A percentile compares a stretch with the other conserved stretches of the same genome.
phyloP scores from a whole-genome alignment of 2,797 vertebrate genomes.

The Synanceia verrucosa region DNA sequence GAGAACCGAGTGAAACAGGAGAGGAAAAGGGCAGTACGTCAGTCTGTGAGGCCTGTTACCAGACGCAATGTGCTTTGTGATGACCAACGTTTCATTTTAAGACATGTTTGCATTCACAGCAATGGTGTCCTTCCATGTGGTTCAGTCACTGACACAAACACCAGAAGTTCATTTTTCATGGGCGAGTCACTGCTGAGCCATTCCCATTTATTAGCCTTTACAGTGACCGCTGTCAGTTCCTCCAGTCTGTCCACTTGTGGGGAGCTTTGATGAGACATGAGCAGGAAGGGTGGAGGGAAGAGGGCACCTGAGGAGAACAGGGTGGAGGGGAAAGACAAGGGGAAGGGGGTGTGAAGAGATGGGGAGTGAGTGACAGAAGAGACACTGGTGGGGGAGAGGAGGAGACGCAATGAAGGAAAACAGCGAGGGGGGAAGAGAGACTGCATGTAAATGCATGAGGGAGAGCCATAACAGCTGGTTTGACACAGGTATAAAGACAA shows the following conservation, averaged over 20 bases:
- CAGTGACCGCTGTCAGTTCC: conserved; percentile 22
- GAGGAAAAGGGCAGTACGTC: not conserved
- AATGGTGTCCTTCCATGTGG: conserved; percentile 27
- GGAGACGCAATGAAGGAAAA: not conserved
- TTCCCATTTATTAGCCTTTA: conserved; percentile 31
- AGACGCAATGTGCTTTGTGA: not conserved
- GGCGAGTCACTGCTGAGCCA: conserved; percentile 26
- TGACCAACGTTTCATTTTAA: conserved; percentile 15
- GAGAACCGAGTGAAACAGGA: not conserved
- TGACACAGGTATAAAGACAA: not conserved
- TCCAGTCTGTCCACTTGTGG: conserved; percentile 24
- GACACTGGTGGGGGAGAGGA: not conserved
- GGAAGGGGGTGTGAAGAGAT: conserved; percentile 10
- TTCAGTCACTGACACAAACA: conserved; percentile 20
- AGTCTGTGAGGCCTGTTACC: not conserved
- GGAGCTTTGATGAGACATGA: conserved; percentile 54
- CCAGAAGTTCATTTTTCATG: not conserved
- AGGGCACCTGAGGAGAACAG: not conserved
- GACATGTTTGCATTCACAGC: not conserved
- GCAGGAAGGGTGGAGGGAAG: conserved; percentile 57
- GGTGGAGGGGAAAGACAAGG: conserved; percentile 20
- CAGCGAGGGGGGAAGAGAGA: not conserved
- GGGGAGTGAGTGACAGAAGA: not conserved
- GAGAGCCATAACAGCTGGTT: not conserved
- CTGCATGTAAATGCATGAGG: not conserved